Evolutionary conservation across 2,113 vertebrate species (phyloP).

Genomic region (Polyodon spathula): DNA sequence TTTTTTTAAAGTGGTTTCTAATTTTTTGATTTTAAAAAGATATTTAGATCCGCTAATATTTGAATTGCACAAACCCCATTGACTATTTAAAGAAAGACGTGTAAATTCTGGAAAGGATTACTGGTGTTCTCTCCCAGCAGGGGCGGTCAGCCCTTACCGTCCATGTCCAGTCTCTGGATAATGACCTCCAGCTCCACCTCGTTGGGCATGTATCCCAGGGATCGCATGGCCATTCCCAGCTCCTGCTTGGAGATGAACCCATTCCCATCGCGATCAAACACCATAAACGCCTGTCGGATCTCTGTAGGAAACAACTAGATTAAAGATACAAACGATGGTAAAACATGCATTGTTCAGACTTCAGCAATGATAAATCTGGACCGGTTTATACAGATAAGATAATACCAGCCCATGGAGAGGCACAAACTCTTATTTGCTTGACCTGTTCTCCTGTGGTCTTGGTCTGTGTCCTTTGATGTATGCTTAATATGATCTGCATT

Average conservation of each 20-base stretch:
- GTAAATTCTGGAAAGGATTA: too few relatives aligned
- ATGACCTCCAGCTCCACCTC: conserved; percentile 92
- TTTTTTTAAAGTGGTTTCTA: neutral
- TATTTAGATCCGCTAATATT: too few relatives aligned
- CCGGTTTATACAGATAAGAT: neutral
- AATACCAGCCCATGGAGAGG: neutral
- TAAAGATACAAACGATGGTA: conserved; percentile 8
- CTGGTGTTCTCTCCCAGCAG: too few relatives aligned
- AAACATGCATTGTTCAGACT: conserved; percentile 13
- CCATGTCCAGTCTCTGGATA: conserved; percentile 92
- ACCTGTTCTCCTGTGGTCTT: too few relatives aligned
- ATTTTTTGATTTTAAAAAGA: neutral
- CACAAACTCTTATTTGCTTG: too few relatives aligned
- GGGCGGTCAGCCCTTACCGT: conserved; percentile 55
- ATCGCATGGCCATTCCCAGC: conserved; percentile 88
- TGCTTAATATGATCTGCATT: neutral
- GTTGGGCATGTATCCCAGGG: conserved; percentile 91
- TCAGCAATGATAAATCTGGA: neutral
- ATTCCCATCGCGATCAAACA: conserved; percentile 86
- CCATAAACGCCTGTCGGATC: conserved; percentile 89
- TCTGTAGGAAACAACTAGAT: conserved; percentile 46
- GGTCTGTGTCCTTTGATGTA: neutral
- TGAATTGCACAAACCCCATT: too few relatives aligned
- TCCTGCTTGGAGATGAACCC: conserved; percentile 97
- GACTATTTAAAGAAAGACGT: too few relatives aligned